Evolutionary conservation across 1,140 invertebrate species (phyloP).

Genomic region (Drosophila malerkotliana): DNA sequence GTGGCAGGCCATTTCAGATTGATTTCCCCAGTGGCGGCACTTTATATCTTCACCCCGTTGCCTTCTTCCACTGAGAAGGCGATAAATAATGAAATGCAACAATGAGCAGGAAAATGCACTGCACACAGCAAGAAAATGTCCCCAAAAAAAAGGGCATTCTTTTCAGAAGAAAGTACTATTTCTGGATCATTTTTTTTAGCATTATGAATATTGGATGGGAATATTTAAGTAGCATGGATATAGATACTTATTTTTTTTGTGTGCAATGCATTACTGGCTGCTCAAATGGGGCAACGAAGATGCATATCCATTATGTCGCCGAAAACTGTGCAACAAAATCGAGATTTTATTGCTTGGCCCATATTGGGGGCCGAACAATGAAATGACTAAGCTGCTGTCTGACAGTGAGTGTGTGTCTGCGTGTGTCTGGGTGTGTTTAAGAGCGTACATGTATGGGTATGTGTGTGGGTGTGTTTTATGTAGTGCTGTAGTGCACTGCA

Average conservation of each 20-base stretch:
- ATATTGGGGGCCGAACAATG: slow-evolving; percentile 58
- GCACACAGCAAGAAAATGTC: neutral
- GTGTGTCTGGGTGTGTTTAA: slow-evolving; percentile 1
- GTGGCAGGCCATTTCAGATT: slow-evolving; percentile 53
- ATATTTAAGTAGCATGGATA: neutral
- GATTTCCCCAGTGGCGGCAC: slow-evolving; percentile 53
- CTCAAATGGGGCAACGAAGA: slow-evolving; percentile 41
- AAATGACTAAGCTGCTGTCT: slow-evolving; percentile 62
- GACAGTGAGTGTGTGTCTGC: slow-evolving; percentile 15
- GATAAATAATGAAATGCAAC: slow-evolving; percentile 56
- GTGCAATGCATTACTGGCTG: slow-evolving; percentile 27
- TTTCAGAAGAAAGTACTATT: neutral
- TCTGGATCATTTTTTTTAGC: neutral
- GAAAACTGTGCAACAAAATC: slow-evolving; percentile 72
- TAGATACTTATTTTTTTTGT: neutral
- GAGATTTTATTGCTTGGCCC: slow-evolving; percentile 68
- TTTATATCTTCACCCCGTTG: slow-evolving; percentile 1
- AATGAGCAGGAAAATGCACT: slow-evolving; percentile 27
- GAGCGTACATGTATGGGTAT: slow-evolving; percentile 15
- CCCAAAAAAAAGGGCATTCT: neutral
- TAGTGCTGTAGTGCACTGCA: slow-evolving; percentile 25
- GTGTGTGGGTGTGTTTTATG: slow-evolving; percentile 7
- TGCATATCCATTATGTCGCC: slow-evolving; percentile 45
- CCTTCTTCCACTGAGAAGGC: slow-evolving; percentile 2
- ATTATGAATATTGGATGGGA: neutral